A percentile compares a stretch with the other conserved stretches of the same genome.
phyloP scores from a whole-genome alignment of 2,113 vertebrate genomes.

The Nerophis lumbriciformis region DNA sequence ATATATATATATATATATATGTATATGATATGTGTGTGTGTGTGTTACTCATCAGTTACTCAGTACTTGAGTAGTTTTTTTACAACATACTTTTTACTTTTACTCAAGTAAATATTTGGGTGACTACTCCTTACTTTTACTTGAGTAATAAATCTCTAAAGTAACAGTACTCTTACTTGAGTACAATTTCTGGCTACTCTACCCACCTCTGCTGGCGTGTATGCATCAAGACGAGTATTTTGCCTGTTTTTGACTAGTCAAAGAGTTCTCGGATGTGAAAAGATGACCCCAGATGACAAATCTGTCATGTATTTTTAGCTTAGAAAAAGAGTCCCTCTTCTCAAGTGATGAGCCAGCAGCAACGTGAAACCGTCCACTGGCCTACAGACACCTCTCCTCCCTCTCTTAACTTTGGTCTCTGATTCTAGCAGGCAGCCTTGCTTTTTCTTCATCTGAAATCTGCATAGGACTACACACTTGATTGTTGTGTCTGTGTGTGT shows the following conservation, averaged over 20 bases:
- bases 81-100: no score
- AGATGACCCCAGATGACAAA: conserved; percentile 23
- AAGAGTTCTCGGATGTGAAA: background rate
- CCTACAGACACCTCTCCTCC: conserved; percentile 2
- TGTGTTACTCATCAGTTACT: no score
- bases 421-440: background rate
- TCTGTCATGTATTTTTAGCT: conserved; percentile 46
- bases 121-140: no score
- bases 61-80: no score
- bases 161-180: no score
- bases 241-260: conserved; percentile 10
- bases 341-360: conserved; percentile 40
- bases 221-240: background rate
- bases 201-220: no score
- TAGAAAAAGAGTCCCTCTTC: conserved; percentile 22
- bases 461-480: conserved; percentile 1
- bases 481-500: background rate
- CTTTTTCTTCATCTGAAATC: background rate
- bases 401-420: conserved; percentile 6
- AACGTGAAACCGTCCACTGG: conserved; percentile 25
- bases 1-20: no score
- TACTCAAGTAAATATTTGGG: no score
- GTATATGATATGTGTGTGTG: no score
- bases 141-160: no score
- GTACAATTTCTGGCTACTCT: no score